A percentile compares a stretch with the other conserved stretches of the same genome.
Evolutionary conservation across 2,797 vertebrate genomes (phyloP).

Genomic region (Coilia nasus): DNA sequence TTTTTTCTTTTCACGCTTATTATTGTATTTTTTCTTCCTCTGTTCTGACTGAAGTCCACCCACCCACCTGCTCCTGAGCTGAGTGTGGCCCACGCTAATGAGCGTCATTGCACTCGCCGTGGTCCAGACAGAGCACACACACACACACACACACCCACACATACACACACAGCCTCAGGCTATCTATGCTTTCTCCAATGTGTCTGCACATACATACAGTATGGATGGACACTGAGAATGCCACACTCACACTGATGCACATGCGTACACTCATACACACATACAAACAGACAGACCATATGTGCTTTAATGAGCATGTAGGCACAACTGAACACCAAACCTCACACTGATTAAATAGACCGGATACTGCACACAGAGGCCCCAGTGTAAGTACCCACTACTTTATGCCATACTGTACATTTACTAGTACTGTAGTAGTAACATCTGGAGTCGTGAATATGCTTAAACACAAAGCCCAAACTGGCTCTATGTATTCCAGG

Average conservation of each 20-base stretch:
- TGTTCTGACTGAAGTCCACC: slow-evolving; percentile 1
- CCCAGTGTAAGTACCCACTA: not conserved
- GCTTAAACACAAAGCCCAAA: not conserved
- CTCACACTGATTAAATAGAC: not conserved
- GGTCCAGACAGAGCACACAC: too few species aligned
- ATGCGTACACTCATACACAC: slow-evolving; percentile 15
- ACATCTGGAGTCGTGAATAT: not conserved
- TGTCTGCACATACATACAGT: not conserved
- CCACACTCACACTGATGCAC: not conserved
- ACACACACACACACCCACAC: too few species aligned
- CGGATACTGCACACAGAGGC: too few species aligned
- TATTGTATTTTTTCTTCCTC: not conserved
- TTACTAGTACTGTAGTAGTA: not conserved
- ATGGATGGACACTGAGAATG: not conserved
- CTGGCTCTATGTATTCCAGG: not conserved
- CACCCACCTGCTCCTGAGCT: slow-evolving; percentile 5
- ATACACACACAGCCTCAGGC: not conserved
- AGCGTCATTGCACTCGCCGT: not conserved
- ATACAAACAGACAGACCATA: slow-evolving; percentile 4
- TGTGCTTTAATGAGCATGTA: slow-evolving; percentile 61
- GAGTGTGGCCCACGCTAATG: not conserved
- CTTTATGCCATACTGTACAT: not conserved
- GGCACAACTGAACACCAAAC: slow-evolving; percentile 38
- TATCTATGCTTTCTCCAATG: not conserved
- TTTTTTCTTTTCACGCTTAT: not conserved